Percentiles rank a stretch among this genome's conserved stretches.
These are phyloP conservation scores for Tipula helvola DNA, from an alignment of 2,888 invertebrate species.

Conservation along the genomic window DNA sequence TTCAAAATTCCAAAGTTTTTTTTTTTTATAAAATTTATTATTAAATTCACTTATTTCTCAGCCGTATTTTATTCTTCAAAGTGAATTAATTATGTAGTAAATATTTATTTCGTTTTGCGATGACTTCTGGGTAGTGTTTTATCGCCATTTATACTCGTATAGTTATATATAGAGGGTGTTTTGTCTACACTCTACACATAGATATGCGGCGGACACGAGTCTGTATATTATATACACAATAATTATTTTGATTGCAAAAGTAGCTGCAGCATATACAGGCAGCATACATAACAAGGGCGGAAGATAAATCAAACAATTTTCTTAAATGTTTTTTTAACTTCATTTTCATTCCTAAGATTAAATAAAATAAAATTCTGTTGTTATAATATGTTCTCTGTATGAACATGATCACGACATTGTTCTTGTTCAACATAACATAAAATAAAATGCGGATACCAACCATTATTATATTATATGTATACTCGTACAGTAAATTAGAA, in stretches of 20 bases:
- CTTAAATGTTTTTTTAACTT: neutral
- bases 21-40: neutral
- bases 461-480: neutral
- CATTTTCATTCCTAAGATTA: neutral
- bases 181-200: neutral
- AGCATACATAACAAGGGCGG: neutral
- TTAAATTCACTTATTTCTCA: neutral
- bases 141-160: neutral
- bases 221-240: neutral
- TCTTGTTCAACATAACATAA: neutral
- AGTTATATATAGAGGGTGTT: neutral
- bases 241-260: neutral
- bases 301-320: neutral
- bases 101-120: neutral
- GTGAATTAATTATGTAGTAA: neutral
- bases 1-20: neutral
- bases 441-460: neutral
- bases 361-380: neutral
- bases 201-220: neutral
- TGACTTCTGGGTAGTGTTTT: neutral
- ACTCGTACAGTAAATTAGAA: neutral
- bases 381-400: neutral
- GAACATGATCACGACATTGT: conserved; percentile 4
- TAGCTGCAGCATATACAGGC: neutral
- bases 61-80: neutral